Evolutionary conservation across 2,113 vertebrate species (phyloP).

Genomic region (Picathartes gymnocephalus): DNA sequence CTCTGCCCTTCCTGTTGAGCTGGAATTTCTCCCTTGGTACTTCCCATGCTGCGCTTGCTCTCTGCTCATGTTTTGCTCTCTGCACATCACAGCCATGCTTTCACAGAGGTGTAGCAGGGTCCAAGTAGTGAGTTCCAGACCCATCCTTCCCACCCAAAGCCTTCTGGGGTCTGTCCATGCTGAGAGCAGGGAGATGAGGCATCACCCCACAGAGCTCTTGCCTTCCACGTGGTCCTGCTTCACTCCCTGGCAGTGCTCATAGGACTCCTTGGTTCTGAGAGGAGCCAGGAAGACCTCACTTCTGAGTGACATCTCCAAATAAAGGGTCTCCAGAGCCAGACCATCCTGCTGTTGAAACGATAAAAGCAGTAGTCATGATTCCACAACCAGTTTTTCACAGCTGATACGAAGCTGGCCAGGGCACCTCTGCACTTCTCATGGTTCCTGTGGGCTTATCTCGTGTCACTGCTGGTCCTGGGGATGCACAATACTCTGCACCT

Average conservation of each 20-base stretch:
- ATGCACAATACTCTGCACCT: fast-evolving
- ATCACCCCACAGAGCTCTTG: fast-evolving
- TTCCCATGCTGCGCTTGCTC: background rate
- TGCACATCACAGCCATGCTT: fast-evolving
- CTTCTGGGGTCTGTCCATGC: background rate
- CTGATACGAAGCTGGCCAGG: fast-evolving
- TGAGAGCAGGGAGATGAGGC: background rate
- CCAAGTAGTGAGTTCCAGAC: background rate
- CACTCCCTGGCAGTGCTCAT: background rate
- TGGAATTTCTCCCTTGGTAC: background rate
- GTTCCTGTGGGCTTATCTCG: background rate
- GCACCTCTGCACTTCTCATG: fast-evolving
- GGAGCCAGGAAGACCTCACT: background rate
- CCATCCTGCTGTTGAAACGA: background rate
- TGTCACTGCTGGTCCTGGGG: background rate
- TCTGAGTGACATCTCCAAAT: background rate
- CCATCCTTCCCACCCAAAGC: fast-evolving
- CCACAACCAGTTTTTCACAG: background rate
- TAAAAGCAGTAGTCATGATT: background rate
- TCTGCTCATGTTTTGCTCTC: fast-evolving
- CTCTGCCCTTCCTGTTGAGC: background rate
- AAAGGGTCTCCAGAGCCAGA: background rate
- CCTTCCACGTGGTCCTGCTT: background rate
- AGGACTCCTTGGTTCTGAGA: background rate
- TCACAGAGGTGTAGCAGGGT: background rate